Conservation (phyloP, 2,113 vertebrate genomes). For the Poicephalus gulielmi region DNA sequence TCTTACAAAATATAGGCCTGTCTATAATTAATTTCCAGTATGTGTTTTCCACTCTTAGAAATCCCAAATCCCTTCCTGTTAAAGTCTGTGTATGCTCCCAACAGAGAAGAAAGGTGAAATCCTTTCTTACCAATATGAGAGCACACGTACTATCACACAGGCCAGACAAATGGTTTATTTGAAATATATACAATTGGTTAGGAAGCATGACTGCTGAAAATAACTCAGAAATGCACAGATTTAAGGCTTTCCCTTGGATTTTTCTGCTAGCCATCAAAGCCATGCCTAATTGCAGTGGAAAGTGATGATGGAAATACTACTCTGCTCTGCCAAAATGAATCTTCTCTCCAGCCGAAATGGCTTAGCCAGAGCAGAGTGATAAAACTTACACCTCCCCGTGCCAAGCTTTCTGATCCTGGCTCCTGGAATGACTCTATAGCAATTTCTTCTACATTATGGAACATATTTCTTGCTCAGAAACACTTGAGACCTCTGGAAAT, state of each 20-base stretch:
- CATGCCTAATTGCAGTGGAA: background rate
- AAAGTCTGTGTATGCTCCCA: background rate
- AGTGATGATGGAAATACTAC: constrained; percentile 28
- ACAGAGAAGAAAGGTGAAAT: background rate
- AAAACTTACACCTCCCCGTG: background rate
- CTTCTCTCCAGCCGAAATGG: background rate
- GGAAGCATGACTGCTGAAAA: background rate
- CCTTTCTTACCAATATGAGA: background rate
- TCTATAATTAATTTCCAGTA: background rate
- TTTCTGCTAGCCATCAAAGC: constrained; percentile 27
- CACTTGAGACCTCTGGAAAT: background rate
- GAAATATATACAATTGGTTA: background rate
- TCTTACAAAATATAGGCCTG: background rate
- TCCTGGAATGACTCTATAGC: background rate
- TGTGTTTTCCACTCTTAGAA: background rate
- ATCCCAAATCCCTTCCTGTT: background rate
- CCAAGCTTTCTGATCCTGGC: background rate
- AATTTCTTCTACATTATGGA: background rate
- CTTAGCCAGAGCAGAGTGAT: constrained; percentile 13
- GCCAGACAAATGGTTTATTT: background rate
- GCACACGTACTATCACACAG: background rate
- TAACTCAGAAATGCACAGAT: background rate
- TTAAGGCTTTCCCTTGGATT: background rate
- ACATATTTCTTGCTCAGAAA: background rate
- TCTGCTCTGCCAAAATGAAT: constrained; percentile 12